A percentile compares a stretch with the other conserved stretches of the same genome.
Conservation (phyloP, 2,888 invertebrate species). For the Eupithecia tripunctaria region DNA sequence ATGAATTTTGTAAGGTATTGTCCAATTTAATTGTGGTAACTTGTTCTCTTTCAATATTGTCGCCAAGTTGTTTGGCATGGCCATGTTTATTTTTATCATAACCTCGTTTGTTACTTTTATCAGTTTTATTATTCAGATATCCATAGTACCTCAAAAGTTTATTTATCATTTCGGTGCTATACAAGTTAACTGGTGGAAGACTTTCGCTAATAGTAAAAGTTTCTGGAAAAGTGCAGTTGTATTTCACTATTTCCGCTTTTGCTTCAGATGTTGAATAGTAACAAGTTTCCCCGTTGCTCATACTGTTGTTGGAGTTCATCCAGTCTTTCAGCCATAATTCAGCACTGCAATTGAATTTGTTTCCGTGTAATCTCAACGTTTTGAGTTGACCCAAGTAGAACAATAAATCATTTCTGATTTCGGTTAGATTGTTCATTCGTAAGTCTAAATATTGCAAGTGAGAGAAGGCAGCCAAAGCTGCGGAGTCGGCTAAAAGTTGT, state of each 20-base stretch:
- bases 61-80: slow-evolving; percentile 32
- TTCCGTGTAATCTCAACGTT: slow-evolving; percentile 87
- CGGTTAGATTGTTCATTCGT: slow-evolving; percentile 85
- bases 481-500: slow-evolving; percentile 88
- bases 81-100: slow-evolving; percentile 52
- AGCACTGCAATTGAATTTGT: slow-evolving; percentile 88
- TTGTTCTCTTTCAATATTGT: slow-evolving; percentile 42
- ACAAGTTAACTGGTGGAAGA: slow-evolving; percentile 78
- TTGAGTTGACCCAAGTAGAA: slow-evolving; percentile 88
- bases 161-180: slow-evolving; percentile 82
- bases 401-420: slow-evolving; percentile 86
- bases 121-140: slow-evolving; percentile 77
- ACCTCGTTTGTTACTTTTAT: slow-evolving; percentile 61
- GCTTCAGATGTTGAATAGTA: slow-evolving; percentile 77
- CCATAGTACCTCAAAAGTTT: slow-evolving; percentile 78
- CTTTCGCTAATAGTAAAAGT: slow-evolving; percentile 81
- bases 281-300: slow-evolving; percentile 71
- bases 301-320: slow-evolving; percentile 83
- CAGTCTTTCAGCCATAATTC: slow-evolving; percentile 88
- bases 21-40: slow-evolving; percentile 41
- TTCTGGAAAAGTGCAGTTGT: slow-evolving; percentile 80
- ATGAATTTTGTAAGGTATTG: slow-evolving; percentile 44
- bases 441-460: slow-evolving; percentile 89
- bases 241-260: slow-evolving; percentile 75
- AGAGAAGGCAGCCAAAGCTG: slow-evolving; percentile 88